phyloP scores from a whole-genome alignment of 2,888 invertebrate genomes.

The Heteromyza rotundicornis region DNA sequence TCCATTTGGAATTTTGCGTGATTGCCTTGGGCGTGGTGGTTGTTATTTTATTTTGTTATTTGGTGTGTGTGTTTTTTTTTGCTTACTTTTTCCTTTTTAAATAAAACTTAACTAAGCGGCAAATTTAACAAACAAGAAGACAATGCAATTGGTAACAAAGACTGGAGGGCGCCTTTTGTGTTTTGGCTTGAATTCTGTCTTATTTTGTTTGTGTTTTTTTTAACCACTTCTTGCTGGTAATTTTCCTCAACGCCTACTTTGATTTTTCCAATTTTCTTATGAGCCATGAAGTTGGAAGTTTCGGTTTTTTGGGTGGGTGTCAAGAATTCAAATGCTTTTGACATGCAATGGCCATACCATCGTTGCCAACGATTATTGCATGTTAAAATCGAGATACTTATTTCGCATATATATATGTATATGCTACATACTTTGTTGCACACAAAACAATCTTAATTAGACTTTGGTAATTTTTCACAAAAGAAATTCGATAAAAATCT shows the following conservation, averaged over 20 bases:
- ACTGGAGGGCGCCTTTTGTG: conserved; percentile 9
- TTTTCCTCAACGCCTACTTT: conserved; percentile 28
- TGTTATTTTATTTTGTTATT: conserved; percentile 29
- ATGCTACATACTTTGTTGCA: too few species aligned
- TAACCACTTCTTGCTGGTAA: neutral
- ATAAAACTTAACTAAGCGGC: conserved; percentile 24
- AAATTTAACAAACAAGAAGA: conserved; percentile 30
- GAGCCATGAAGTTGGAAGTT: neutral
- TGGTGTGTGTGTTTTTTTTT: conserved; percentile 13
- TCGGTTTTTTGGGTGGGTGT: neutral
- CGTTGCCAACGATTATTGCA: too few species aligned
- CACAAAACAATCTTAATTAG: too few species aligned
- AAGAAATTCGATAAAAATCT: conserved; percentile 18
- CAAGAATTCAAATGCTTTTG: conserved; percentile 3
- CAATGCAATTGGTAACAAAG: conserved; percentile 1
- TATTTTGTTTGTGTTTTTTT: conserved; percentile 2
- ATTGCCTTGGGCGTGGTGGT: conserved; percentile 53
- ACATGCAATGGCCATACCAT: conserved; percentile 18
- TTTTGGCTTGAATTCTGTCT: neutral
- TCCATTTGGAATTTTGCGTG: conserved; percentile 51
- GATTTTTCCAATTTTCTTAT: conserved; percentile 26
- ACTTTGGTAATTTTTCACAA: too few species aligned
- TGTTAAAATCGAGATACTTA: too few species aligned
- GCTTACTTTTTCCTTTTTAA: conserved; percentile 21
- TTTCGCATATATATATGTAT: neutral